Evolutionary conservation across 2,888 invertebrate genomes (phyloP), one percentile per base, ranked within the genome.

Genomic region (Cheilosia vernalis): DNA sequence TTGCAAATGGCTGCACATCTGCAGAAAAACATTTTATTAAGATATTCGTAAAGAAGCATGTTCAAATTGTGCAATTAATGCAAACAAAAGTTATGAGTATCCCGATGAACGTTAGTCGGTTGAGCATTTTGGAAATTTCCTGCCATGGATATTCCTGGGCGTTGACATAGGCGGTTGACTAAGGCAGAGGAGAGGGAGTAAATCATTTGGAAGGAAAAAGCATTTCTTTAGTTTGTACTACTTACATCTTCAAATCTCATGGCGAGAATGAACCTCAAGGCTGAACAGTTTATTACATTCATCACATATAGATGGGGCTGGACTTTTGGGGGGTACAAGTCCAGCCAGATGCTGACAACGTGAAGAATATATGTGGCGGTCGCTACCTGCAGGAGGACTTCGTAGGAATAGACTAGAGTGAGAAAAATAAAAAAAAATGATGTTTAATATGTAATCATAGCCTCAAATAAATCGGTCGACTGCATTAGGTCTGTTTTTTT

Each of bases 81-180:
- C 15, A 64, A 56, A 56, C 15, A 53, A 76, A 80, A 24, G 33
- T 55, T 9, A 85, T 72, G 0, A 67, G 5, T n/a, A 80, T 15
- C 3, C 82, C 60, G 19, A 91, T 74, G 37, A 90, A 89, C 40
- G 89, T 88, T 0, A 88, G 13, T 19, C 89, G 90, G 76, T 91
- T 91, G 1, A 91, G 15, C 1, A 90, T 88, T 77, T 89, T 90
- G 10, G 90, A 88, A 40, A 91, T 42, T 56, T 91, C 90, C 2
- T 87, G 88, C 91, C 91, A 91, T 2, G 91, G 91, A 55, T 89
- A 87, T 51, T 89, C 87, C 74, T 90, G 89, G 4, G 90, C 87
- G 2, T 87, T 87, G n/a, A 90, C 83, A 60, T 88, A 90, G 9
- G 89, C 90, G 37, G 77, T 73, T 0, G 91, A 86, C 91, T 92